These are phyloP conservation scores for Cheilosia soror DNA, from an alignment of 2,888 invertebrate genomes.

Conservation along the genomic window DNA sequence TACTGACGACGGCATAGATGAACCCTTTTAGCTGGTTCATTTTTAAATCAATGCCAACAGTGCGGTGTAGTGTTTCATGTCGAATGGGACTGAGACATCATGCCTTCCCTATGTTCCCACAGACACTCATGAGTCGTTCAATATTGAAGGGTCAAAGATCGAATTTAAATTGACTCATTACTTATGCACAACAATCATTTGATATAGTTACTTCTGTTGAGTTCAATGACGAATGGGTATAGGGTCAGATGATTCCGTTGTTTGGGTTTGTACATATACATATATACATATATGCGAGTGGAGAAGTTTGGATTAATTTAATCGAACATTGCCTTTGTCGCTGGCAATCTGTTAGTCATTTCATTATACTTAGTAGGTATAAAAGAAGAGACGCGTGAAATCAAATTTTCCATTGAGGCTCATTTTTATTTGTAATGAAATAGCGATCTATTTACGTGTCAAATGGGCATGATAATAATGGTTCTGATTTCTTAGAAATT, in stretches of 20 bases:
- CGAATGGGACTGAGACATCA: conserved; percentile 42
- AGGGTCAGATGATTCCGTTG: conserved; percentile 17
- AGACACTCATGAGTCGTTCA: conserved; percentile 12
- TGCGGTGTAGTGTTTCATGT: conserved; percentile 34
- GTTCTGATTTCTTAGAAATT: too few species aligned
- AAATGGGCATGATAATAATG: too few species aligned
- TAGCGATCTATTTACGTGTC: too few species aligned
- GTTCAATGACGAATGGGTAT: conserved; percentile 48
- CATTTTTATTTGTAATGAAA: too few species aligned
- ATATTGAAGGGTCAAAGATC: conserved; percentile 76
- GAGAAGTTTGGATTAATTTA: neutral
- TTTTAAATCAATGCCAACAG: conserved; percentile 1
- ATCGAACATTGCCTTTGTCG: neutral
- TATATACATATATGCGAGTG: neutral
- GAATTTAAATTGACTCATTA: conserved; percentile 78
- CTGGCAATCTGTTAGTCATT: too few species aligned
- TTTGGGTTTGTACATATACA: neutral
- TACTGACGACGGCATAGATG: neutral
- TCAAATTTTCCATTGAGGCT: too few species aligned
- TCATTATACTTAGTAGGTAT: too few species aligned
- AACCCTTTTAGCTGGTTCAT: neutral
- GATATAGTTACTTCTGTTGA: conserved; percentile 25
- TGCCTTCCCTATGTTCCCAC: conserved; percentile 48
- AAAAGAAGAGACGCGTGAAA: too few species aligned
- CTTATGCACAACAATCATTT: conserved; percentile 66